Evolutionary conservation across 2,113 vertebrate genomes (phyloP).

Genomic region (Scalopus aquaticus): DNA sequence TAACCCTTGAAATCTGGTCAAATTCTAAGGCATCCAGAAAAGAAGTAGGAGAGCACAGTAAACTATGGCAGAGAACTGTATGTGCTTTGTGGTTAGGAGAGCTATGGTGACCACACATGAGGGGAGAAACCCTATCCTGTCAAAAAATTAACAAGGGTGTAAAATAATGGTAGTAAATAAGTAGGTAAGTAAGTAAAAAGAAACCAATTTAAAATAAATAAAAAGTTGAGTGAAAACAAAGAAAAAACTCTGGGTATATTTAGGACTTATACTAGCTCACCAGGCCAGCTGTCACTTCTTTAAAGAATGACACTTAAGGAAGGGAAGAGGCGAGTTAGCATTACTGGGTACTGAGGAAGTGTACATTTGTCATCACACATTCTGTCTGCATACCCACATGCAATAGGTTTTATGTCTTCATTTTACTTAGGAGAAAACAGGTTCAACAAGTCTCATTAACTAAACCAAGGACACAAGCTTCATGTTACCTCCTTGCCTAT

Average conservation of each 20-base stretch:
- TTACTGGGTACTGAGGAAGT: not conserved
- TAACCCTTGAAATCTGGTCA: not conserved
- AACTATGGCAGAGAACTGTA: too few relatives aligned
- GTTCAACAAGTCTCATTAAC: not conserved
- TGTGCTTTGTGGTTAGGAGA: too few relatives aligned
- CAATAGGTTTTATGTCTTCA: not conserved
- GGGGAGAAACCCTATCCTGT: too few relatives aligned
- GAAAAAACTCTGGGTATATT: too few relatives aligned
- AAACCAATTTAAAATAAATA: too few relatives aligned
- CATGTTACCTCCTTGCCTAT: not conserved
- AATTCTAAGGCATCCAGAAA: too few relatives aligned
- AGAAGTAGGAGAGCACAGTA: too few relatives aligned
- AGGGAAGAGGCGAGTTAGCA: not conserved
- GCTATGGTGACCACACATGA: too few relatives aligned
- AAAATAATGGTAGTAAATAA: too few relatives aligned
- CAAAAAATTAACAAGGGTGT: too few relatives aligned
- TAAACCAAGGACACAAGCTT: not conserved
- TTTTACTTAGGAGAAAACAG: not conserved
- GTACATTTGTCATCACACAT: not conserved
- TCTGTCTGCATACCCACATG: not conserved
- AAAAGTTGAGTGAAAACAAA: too few relatives aligned
- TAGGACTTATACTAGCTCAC: not conserved
- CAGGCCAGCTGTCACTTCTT: not conserved
- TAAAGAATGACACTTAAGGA: not conserved
- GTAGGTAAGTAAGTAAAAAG: too few relatives aligned